Evolutionary conservation across 2,888 invertebrate species (phyloP).

Genomic region (Xestoiulus laeticollis): DNA sequence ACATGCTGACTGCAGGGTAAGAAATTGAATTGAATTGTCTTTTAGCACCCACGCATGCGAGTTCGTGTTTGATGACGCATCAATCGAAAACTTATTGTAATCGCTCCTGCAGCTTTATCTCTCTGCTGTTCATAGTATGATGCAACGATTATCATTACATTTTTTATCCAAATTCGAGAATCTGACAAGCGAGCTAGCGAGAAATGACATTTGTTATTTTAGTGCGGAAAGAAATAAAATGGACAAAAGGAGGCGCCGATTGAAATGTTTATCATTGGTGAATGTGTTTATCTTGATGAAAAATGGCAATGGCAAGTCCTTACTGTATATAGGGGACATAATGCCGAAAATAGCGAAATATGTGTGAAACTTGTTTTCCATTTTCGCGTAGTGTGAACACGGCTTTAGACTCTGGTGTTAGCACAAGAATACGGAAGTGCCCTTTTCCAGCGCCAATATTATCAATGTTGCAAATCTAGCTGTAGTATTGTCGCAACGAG

Average conservation of each 20-base stretch:
- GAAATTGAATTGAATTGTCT: no score
- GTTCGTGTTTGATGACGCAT: no score
- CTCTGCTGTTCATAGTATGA: not conserved
- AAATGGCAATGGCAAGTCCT: not conserved
- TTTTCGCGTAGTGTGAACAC: not conserved
- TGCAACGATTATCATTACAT: not conserved
- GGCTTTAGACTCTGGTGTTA: not conserved
- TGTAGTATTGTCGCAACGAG: not conserved
- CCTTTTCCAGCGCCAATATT: not conserved
- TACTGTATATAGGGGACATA: not conserved
- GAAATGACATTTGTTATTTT: not conserved
- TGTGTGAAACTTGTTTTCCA: not conserved
- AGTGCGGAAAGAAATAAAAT: not conserved
- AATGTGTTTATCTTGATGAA: slow-evolving; percentile 35
- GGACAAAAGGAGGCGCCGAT: slow-evolving; percentile 24
- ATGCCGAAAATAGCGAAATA: slow-evolving; percentile 19
- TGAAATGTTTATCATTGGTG: slow-evolving; percentile 3
- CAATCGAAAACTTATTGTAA: no score
- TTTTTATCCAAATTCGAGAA: not conserved
- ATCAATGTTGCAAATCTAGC: not conserved
- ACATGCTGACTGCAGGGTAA: no score
- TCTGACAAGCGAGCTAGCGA: not conserved
- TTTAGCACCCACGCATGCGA: no score
- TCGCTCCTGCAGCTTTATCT: no score
- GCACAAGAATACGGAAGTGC: not conserved